Evolutionary conservation across 2,888 invertebrate genomes (phyloP).

Genomic region (Melieria picta): DNA sequence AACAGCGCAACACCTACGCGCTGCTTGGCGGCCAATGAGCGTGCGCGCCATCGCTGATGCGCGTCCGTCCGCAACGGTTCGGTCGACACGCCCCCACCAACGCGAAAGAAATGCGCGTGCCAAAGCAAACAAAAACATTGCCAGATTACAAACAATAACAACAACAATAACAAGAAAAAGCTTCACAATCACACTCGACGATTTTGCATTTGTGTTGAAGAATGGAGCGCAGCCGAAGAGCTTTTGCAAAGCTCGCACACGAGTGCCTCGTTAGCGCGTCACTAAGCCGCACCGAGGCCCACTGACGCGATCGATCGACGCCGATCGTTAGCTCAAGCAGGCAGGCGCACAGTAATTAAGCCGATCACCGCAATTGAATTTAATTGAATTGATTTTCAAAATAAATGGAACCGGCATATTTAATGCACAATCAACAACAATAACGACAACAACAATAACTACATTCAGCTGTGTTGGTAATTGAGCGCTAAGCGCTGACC

Average conservation of each 20-base stretch:
- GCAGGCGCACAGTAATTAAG: conserved; percentile 59
- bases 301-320: conserved; percentile 43
- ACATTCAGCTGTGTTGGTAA: too few relatives aligned
- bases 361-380: conserved; percentile 53
- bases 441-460: conserved; percentile 10
- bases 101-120: conserved; percentile 1
- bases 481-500: too few relatives aligned
- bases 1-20: conserved; percentile 24
- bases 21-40: conserved; percentile 25
- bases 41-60: conserved; percentile 8
- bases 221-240: conserved; percentile 61
- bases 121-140: background rate
- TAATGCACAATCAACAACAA: conserved; percentile 20
- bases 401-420: background rate
- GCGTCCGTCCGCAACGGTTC: too few relatives aligned
- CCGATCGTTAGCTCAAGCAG: conserved; percentile 12
- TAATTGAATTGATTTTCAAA: conserved; percentile 44
- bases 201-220: conserved; percentile 16
- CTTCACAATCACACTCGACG: background rate
- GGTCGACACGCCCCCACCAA: too few relatives aligned
- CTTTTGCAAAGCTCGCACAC: too few relatives aligned
- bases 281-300: too few relatives aligned
- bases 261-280: too few relatives aligned
- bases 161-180: conserved; percentile 13
- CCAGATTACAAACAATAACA: background rate